Evolutionary conservation across 2,113 vertebrate species (phyloP), one percentile per base, ranked within the genome.

Genomic region (Gavia stellata): DNA sequence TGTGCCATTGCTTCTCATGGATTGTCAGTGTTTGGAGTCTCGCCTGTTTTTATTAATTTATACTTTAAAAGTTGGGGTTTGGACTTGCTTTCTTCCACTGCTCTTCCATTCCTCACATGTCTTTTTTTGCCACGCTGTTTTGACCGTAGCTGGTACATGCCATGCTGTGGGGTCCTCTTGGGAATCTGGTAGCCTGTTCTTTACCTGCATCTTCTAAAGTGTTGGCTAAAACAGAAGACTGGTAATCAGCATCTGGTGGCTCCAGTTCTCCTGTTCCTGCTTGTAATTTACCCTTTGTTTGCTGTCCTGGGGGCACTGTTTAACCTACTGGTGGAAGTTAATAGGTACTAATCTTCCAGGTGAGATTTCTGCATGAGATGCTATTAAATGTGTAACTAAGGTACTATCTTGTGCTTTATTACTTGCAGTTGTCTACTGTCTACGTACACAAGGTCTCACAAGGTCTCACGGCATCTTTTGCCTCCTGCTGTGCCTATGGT

Each of bases 401-500:
- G 49, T 38, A 33, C 1, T 28, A 2, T 1, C 58, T 47, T 44
- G 28, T 55, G 50, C 55, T 80, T 31, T 26, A 14, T 10, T n/a
- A 10, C 25, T 44, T 36, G n/a, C 14, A 17, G 2, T 33, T 18
- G 10, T 24, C 26, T 44, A 2, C 1, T 18, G 10, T 24, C 26
- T 44, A 2, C 1, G 2, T 5, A 17, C 17, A 9, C 24, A 23
- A 29, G 3, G 7, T 29, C 50, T 29, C 44, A n/a, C 24, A 31
- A 29, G 3, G 7, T 29, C 50, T 29, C 44, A n/a, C 24, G 28
- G 75, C 33, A 13, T 29, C 38, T 4, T 62, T 34, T 84, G 19
- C 53, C 38, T 70, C 65, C 44, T 81, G 29, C 40, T n/a, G 49
- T 61, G 59, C 82, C 33, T 52, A 2, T 3, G 59, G 14, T n/a